Conservation (phyloP, 2,888 invertebrate species). For the Agrochola macilenta region DNA sequence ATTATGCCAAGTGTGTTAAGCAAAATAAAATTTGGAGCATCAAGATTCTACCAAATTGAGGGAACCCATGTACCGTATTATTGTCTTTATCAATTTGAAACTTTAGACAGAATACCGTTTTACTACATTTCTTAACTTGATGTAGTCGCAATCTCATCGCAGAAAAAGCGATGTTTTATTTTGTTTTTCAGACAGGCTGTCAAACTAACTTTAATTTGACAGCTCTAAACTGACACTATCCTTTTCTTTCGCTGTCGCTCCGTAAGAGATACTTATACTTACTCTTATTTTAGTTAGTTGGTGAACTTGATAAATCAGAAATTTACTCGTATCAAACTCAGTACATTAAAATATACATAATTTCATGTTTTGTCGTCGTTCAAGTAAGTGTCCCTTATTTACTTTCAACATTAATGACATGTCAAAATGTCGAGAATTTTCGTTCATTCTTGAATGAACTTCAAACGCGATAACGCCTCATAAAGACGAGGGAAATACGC, state of each 20-base stretch:
- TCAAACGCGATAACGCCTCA: conserved; percentile 55
- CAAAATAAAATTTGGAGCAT: too few species aligned
- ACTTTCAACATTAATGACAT: conserved; percentile 53
- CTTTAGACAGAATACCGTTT: too few species aligned
- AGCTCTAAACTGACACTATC: background rate
- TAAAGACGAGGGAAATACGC: conserved; percentile 54
- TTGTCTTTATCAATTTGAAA: too few species aligned
- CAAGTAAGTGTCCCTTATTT: conserved; percentile 29
- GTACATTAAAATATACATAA: background rate
- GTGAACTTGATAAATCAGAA: background rate
- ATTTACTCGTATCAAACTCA: background rate
- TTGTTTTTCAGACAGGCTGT: background rate
- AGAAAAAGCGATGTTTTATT: too few species aligned
- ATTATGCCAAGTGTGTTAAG: too few species aligned
- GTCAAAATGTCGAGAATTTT: conserved; percentile 61
- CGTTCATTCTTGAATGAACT: conserved; percentile 54
- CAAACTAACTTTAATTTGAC: background rate
- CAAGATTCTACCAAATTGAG: too few species aligned
- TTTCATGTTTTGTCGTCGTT: background rate
- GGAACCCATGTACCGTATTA: too few species aligned
- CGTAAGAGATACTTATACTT: background rate
- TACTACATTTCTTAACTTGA: too few species aligned
- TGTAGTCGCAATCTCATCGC: too few species aligned
- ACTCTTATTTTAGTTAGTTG: background rate
- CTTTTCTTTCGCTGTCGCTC: background rate